A percentile compares a stretch with the other conserved stretches of the same genome.
Evolutionary conservation across 2,797 vertebrate genomes (phyloP).

Genomic region (Anabacerthia variegaticeps): DNA sequence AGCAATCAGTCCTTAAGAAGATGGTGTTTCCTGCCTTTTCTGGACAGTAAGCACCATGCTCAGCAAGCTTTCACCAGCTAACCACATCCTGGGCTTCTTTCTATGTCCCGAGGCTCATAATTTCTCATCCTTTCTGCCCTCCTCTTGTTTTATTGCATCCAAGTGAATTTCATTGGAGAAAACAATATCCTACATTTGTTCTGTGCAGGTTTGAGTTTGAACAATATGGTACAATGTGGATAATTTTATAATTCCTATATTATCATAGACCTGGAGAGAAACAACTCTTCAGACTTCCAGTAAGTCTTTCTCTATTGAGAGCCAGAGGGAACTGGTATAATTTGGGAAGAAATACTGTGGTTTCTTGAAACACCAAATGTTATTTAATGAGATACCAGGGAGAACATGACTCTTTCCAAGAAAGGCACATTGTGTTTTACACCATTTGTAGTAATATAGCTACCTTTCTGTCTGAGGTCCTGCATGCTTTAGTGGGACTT

Average conservation of each 20-base stretch:
- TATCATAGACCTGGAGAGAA: background rate
- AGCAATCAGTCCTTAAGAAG: background rate
- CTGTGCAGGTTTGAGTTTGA: background rate
- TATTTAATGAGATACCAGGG: slow-evolving; percentile 24
- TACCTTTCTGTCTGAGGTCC: background rate
- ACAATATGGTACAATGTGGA: background rate
- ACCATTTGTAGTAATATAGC: background rate
- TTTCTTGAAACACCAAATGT: slow-evolving; percentile 18
- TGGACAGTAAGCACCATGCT: background rate
- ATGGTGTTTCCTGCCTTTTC: background rate
- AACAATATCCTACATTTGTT: background rate
- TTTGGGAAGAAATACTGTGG: background rate
- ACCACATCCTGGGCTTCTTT: background rate
- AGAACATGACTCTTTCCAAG: background rate
- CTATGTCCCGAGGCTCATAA: background rate
- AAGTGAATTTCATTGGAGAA: background rate
- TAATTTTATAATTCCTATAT: background rate
- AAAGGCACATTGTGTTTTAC: background rate
- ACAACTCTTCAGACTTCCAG: background rate
- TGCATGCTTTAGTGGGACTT: background rate
- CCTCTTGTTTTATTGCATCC: background rate
- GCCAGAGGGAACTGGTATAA: background rate
- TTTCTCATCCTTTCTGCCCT: background rate
- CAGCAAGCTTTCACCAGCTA: background rate
- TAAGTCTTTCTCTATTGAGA: background rate